These are phyloP conservation scores for Ormyrus pomaceus DNA, from an alignment of 2,888 invertebrate genomes.

Conservation along the genomic window DNA sequence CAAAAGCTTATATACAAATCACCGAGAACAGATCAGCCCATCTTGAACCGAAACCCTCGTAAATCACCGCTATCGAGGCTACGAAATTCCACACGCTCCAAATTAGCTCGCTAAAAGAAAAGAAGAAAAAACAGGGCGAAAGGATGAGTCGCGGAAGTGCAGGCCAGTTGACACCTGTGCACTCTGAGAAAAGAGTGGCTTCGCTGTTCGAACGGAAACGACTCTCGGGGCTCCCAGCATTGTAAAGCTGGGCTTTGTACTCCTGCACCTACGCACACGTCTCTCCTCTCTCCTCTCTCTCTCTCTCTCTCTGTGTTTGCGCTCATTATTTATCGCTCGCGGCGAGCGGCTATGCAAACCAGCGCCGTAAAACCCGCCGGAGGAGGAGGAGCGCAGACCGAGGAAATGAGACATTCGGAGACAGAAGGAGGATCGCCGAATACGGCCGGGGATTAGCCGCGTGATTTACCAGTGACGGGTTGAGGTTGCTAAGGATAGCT, in stretches of 20 bases:
- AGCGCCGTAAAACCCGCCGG: conserved; percentile 38
- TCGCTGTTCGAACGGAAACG: conserved; percentile 72
- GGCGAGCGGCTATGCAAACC: conserved; percentile 55
- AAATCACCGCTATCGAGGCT: too few relatives aligned
- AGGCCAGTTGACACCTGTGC: conserved; percentile 67
- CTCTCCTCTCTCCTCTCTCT: conserved; percentile 47
- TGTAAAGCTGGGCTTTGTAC: conserved; percentile 67
- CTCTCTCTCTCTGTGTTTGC: background rate
- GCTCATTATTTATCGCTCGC: conserved; percentile 57
- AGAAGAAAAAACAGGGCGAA: background rate
- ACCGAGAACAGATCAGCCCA: too few relatives aligned
- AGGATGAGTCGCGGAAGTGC: conserved; percentile 64
- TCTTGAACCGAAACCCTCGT: too few relatives aligned
- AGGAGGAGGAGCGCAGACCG: background rate
- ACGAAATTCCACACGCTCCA: too few relatives aligned
- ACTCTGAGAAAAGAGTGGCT: conserved; percentile 62
- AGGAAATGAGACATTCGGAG: conserved; percentile 11
- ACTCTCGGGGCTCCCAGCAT: conserved; percentile 69
- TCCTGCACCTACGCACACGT: conserved; percentile 57
- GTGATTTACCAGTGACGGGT: background rate
- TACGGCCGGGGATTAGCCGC: background rate
- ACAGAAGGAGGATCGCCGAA: conserved; percentile 19
- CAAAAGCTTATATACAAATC: too few relatives aligned
- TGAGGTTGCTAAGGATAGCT: background rate
- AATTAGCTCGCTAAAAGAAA: background rate